Conservation (phyloP, 2,113 vertebrate genomes). For the Campylomormyrus tamandua region DNA sequence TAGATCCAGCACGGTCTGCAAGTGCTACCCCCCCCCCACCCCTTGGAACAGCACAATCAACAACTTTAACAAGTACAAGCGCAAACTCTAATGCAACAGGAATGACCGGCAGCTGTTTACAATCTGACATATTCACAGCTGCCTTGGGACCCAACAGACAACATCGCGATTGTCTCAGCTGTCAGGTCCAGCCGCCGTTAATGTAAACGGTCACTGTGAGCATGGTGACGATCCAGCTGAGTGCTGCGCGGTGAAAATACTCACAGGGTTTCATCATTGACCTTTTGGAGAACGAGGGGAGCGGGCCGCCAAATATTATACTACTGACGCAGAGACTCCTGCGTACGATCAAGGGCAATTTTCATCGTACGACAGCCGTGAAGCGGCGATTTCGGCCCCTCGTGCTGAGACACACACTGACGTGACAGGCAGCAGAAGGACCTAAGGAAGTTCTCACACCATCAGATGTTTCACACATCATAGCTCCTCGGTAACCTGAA, state of each 20-base stretch:
- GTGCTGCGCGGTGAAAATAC: background rate
- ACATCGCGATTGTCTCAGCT: conserved; percentile 33
- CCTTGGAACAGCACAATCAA: background rate
- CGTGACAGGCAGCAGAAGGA: conserved; percentile 62
- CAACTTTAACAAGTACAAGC: background rate
- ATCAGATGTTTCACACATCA: conserved; percentile 55
- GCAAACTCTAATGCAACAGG: background rate
- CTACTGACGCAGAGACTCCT: background rate
- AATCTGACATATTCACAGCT: conserved; percentile 34
- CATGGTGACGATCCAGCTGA: background rate
- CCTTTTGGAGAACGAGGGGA: conserved; percentile 20
- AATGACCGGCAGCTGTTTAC: conserved; percentile 45
- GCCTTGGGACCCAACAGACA: conserved; percentile 43
- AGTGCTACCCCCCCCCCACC: background rate
- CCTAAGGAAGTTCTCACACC: conserved; percentile 65
- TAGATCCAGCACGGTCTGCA: background rate
- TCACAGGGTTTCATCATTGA: background rate
- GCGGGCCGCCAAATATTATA: background rate
- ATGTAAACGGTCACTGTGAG: background rate
- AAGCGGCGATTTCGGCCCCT: background rate
- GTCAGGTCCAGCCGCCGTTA: background rate
- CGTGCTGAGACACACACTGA: conserved; percentile 47
- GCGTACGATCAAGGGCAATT: background rate
- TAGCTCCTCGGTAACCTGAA: background rate
- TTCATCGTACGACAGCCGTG: background rate